Percentiles rank a stretch among this genome's conserved stretches.
phyloP scores from a whole-genome alignment of 2,797 vertebrate species.

The Cynopterus sphinx region DNA sequence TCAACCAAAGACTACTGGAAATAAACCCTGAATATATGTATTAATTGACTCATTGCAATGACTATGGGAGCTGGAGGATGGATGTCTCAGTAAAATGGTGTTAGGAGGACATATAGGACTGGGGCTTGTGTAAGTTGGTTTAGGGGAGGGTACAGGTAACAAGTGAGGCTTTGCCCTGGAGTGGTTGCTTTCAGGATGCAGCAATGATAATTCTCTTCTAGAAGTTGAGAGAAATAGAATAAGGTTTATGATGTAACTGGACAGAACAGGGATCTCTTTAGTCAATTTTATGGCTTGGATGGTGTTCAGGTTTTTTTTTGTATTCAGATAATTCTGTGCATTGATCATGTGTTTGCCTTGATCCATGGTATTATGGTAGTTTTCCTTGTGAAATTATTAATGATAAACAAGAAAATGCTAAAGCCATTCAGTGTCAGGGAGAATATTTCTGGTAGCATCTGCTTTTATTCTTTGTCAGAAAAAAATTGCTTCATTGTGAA shows the following conservation, averaged over 20 bases:
- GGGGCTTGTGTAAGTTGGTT: background rate
- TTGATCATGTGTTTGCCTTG: background rate
- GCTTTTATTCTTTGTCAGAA: background rate
- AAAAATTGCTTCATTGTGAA: background rate
- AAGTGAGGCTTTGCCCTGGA: background rate
- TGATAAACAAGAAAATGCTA: background rate
- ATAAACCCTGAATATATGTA: background rate
- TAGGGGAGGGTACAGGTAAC: fast-evolving
- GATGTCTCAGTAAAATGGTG: background rate
- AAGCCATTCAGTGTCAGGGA: background rate
- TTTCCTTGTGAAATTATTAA: background rate
- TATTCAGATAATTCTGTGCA: background rate
- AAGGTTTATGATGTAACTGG: background rate
- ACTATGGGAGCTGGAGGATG: background rate
- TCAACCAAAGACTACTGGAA: background rate
- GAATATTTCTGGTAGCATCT: background rate
- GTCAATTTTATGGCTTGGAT: background rate
- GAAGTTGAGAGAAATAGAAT: background rate
- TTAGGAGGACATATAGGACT: background rate
- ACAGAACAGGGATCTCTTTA: background rate
- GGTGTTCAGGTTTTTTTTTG: background rate
- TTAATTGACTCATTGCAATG: background rate
- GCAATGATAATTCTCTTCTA: background rate
- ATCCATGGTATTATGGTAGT: background rate
- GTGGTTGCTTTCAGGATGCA: background rate